Base-by-base conservation (phyloP, 2,888 invertebrate genomes). In the Silvanus unidentatus region DNA sequence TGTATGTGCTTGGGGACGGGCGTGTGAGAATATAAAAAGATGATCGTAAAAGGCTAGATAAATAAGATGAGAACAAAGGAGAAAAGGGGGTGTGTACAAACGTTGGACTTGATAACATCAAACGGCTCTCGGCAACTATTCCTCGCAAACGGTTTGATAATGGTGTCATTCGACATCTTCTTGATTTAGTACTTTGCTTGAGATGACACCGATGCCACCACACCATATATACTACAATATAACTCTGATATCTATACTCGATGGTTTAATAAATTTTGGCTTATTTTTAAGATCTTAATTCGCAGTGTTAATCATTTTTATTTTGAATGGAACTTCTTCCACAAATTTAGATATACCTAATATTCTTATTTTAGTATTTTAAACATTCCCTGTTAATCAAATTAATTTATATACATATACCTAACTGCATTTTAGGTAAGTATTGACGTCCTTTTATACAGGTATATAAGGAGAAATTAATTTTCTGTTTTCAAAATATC, bases 121-220 rank as follows among this genome's bases (percentile, higher is more conserved):
- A 62, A 57, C 58, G 58, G 58, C 58, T 59, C 54, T 58, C 44
- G 60, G 57, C 54, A 50, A 60, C 53, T n/a, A n/a, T n/a, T 57
- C 52, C 55, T 58, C 49, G 55, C 22, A 32, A 60, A 57, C 62
- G 32, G 58, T 54, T 58, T 59, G 59, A 62, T 63, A 64, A 63
- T 60, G 59, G 62, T 62, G 64, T 60, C 62, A 55, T 62, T 64
- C 61, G 63, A 64, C 60, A 57, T 54, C 55, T 57, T 51, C 62
- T 59, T 62, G 62, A 64, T 64, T 62, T 62, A 64, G 54, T 47
- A 52, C 53, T 51, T 48, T 53, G 50, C 53, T 55, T 49, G 54
- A 56, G 55, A 50, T 46, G 50, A 49, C 48, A 43, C 47, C 44
- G 34, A 40, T 30, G 37, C 32, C 32, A 22, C 22, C 22, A 22